These are phyloP conservation scores for Nephotettix cincticeps DNA, from an alignment of 1,140 invertebrate species.

Conservation along the genomic window DNA sequence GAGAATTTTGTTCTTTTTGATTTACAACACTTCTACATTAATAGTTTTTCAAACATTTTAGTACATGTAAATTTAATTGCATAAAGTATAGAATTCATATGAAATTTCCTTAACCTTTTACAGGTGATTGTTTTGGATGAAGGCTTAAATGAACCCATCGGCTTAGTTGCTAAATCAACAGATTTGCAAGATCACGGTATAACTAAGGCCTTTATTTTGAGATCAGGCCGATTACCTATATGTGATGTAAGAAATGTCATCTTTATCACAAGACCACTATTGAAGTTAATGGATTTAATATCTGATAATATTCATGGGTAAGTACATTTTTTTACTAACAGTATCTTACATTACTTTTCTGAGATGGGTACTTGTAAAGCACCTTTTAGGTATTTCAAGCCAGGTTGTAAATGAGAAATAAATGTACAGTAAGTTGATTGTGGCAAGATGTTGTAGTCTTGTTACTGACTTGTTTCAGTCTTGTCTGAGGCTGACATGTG, in stretches of 20 bases:
- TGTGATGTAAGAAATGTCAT: slow-evolving; percentile 77
- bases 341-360: too few species aligned
- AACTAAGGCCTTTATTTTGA: slow-evolving; percentile 74
- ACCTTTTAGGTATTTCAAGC: too few species aligned
- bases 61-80: not conserved
- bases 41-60: not conserved
- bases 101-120: slow-evolving; percentile 36
- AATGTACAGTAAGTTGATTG: too few species aligned
- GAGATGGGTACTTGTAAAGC: too few species aligned
- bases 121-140: slow-evolving; percentile 91
- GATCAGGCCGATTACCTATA: slow-evolving; percentile 62
- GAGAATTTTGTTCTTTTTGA: too few species aligned
- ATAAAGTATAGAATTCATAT: not conserved
- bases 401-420: too few species aligned
- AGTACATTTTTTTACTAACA: too few species aligned
- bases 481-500: too few species aligned
- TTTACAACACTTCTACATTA: not conserved
- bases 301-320: slow-evolving; percentile 77
- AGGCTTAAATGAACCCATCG: slow-evolving; percentile 81
- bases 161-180: slow-evolving; percentile 79
- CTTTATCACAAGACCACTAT: slow-evolving; percentile 82
- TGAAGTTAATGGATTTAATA: slow-evolving; percentile 82
- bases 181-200: slow-evolving; percentile 78
- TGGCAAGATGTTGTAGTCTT: too few species aligned
- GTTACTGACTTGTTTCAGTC: too few species aligned